These are phyloP conservation scores for Hyperopisus bebe DNA, from an alignment of 2,113 vertebrate genomes.

Conservation along the genomic window DNA sequence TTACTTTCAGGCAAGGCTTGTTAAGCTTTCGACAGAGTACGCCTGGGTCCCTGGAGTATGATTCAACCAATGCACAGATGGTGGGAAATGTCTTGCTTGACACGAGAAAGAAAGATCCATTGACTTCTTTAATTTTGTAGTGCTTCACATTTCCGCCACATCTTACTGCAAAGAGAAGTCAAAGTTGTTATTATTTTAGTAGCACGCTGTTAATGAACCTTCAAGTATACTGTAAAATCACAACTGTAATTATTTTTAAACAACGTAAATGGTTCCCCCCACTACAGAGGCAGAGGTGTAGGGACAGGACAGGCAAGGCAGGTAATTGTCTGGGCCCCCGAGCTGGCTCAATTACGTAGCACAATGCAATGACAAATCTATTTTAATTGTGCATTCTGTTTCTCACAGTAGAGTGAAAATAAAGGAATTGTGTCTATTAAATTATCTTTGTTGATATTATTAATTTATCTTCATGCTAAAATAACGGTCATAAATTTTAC, in stretches of 20 bases:
- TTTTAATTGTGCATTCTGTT: no score
- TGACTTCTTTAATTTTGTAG: conserved; percentile 37
- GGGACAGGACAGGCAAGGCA: neutral
- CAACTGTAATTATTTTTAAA: neutral
- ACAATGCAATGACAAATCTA: no score
- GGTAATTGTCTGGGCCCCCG: neutral
- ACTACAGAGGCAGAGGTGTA: neutral
- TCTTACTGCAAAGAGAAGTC: conserved; percentile 38
- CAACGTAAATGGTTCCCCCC: neutral
- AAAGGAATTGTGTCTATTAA: no score
- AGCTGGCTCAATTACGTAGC: no score
- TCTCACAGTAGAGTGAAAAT: no score
- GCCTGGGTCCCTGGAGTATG: conserved; percentile 28
- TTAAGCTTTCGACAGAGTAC: conserved; percentile 38
- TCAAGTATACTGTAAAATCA: neutral
- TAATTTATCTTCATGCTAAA: no score
- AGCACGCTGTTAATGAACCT: neutral
- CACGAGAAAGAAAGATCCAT: conserved; percentile 34
- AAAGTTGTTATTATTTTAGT: neutral
- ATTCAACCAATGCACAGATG: conserved; percentile 35
- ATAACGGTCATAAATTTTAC: no score
- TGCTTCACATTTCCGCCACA: conserved; percentile 30
- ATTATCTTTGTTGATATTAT: neutral
- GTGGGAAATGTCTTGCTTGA: conserved; percentile 28
- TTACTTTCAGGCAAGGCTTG: conserved; percentile 41